These are phyloP conservation scores for Cryptus armator DNA, from an alignment of 2,888 invertebrate genomes.

Conservation along the genomic window DNA sequence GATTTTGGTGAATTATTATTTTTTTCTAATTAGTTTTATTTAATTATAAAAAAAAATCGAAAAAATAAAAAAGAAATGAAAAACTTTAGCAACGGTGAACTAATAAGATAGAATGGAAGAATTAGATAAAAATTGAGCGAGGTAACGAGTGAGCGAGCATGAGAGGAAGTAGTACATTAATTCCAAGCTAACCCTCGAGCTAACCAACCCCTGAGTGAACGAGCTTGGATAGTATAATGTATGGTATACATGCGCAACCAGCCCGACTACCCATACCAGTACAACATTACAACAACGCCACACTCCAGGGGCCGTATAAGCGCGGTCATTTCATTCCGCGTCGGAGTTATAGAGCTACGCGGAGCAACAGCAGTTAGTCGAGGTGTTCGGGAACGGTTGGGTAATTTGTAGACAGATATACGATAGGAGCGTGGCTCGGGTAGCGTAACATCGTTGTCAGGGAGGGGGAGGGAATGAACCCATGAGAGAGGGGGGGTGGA, in stretches of 20 bases:
- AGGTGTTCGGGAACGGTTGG: slow-evolving; percentile 77
- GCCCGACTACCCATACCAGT: slow-evolving; percentile 27
- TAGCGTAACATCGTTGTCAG: slow-evolving; percentile 60
- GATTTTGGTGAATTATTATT: not conserved
- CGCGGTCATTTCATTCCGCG: slow-evolving; percentile 47
- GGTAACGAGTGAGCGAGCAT: slow-evolving; percentile 44
- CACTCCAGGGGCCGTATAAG: slow-evolving; percentile 35
- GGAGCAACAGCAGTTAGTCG: slow-evolving; percentile 62
- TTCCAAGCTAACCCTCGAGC: slow-evolving; percentile 81
- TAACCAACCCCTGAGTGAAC: slow-evolving; percentile 40
- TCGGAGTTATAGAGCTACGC: not conserved
- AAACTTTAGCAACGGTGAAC: not conserved
- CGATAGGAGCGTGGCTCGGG: slow-evolving; percentile 74
- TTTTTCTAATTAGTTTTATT: not conserved
- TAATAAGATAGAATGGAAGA: not conserved
- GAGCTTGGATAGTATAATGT: slow-evolving; percentile 24
- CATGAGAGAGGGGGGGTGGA: slow-evolving; percentile 6
- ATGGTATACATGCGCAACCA: slow-evolving; percentile 26
- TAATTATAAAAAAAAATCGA: not conserved
- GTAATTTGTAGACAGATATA: slow-evolving; percentile 82
- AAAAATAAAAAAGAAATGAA: not conserved
- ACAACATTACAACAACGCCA: slow-evolving; percentile 22
- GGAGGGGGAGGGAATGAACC: slow-evolving; percentile 32
- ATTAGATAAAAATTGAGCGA: not conserved
- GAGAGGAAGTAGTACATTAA: slow-evolving; percentile 83